These are phyloP conservation scores for Machaerirhynchus nigripectus DNA, from an alignment of 2,113 vertebrate species.

Conservation along the genomic window DNA sequence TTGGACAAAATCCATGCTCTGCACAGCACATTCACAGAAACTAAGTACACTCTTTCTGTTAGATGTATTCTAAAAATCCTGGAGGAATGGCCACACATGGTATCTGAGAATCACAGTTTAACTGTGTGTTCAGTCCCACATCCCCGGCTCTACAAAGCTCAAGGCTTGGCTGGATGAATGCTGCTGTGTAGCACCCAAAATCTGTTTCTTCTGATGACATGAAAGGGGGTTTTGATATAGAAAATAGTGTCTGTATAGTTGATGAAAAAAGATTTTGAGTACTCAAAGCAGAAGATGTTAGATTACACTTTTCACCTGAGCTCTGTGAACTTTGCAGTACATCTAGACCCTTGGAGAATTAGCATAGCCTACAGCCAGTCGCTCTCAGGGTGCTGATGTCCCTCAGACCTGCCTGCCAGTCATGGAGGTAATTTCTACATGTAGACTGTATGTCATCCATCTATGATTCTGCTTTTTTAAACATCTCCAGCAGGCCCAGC, in stretches of 20 bases:
- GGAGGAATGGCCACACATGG: neutral
- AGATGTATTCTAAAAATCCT: neutral
- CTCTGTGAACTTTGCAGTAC: neutral
- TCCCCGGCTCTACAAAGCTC: neutral
- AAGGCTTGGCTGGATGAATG: neutral
- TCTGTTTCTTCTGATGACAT: neutral
- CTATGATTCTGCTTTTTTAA: neutral
- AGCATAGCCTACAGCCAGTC: neutral
- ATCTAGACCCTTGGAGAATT: neutral
- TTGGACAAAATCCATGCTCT: neutral
- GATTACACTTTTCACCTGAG: neutral
- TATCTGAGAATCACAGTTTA: neutral
- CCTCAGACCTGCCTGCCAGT: neutral
- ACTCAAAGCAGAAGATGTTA: neutral
- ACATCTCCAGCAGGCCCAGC: neutral
- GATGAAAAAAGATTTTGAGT: neutral
- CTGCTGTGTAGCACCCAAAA: neutral
- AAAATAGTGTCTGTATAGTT: neutral
- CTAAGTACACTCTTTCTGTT: neutral
- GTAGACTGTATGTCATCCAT: neutral
- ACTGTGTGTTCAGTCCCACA: neutral
- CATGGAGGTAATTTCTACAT: neutral
- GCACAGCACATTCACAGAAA: neutral
- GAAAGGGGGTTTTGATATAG: neutral
- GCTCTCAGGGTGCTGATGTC: neutral